A percentile compares a stretch with the other conserved stretches of the same genome.
Evolutionary conservation across 1,140 invertebrate genomes (phyloP).

Genomic region (Anagrus nilaparvatae): DNA sequence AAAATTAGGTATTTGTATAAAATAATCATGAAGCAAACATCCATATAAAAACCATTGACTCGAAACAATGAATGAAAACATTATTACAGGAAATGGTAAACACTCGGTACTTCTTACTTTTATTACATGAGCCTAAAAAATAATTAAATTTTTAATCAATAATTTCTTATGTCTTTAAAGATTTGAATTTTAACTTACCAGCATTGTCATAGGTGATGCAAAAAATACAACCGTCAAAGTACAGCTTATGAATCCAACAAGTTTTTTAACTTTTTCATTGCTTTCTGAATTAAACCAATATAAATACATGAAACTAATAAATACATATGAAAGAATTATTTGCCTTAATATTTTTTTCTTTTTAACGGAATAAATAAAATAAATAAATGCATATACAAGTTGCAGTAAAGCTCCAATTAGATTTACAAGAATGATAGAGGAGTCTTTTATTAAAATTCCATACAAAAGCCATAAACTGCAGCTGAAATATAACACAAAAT

Average conservation of each 20-base stretch:
- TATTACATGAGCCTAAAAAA: slow-evolving; percentile 55
- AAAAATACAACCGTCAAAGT: slow-evolving; percentile 65
- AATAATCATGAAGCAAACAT: slow-evolving; percentile 55
- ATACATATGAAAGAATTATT: slow-evolving; percentile 29
- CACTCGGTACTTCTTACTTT: slow-evolving; percentile 62
- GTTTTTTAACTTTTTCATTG: slow-evolving; percentile 21
- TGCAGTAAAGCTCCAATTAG: slow-evolving; percentile 55
- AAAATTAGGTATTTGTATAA: slow-evolving; percentile 65
- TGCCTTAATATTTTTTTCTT: slow-evolving; percentile 47
- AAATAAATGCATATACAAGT: slow-evolving; percentile 51
- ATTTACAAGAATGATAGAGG: slow-evolving; percentile 58
- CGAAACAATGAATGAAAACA: slow-evolving; percentile 62
- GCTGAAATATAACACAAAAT: slow-evolving; percentile 32
- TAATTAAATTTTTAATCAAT: slow-evolving; percentile 1
- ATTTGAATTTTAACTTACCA: slow-evolving; percentile 40
- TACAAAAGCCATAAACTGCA: slow-evolving; percentile 60
- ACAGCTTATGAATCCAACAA: slow-evolving; percentile 57
- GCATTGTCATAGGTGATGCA: slow-evolving; percentile 62
- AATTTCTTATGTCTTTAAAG: background rate
- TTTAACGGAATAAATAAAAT: slow-evolving; percentile 51
- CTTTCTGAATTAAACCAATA: slow-evolving; percentile 39
- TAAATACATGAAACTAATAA: slow-evolving; percentile 35
- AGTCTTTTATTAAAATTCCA: slow-evolving; percentile 54
- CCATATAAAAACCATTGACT: slow-evolving; percentile 69
- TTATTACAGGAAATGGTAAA: slow-evolving; percentile 68